Base-by-base conservation (phyloP, 2,888 invertebrate species). In the Apodemia mormo region DNA sequence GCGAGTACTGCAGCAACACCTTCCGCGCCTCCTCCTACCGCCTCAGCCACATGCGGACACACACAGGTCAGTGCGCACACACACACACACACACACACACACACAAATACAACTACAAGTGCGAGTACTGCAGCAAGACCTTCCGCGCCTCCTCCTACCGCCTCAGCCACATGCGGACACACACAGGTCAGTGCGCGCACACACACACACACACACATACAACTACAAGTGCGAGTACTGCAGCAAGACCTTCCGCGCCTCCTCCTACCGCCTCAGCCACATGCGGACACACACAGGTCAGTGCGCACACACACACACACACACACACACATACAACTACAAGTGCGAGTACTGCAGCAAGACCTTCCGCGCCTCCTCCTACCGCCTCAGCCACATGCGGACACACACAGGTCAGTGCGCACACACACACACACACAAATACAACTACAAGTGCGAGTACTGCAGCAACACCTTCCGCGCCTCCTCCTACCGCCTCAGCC, bases 201-300 rank as follows among this genome's bases (percentile, higher is more conserved):
- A n/a, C n/a, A n/a, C n/a, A n/a, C n/a, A n/a, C n/a, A n/a, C n/a
- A n/a, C n/a, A n/a, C n/a, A n/a, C n/a, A n/a, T n/a, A n/a, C 68
- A 97, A 97, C 89, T 98, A 97, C 87, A 95, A 96, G 78, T 98
- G 98, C 83, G 97, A 97, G 76, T 96, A 94, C 84, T 98, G 98
- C 83, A 94, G 94, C 74, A 98, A 97, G 87, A 95, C 95, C 33
- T 98, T 22, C 22, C 22, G 22, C 22, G 22, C 22, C 0, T 22
- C 22, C 22, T 22, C 22, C 22, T 22, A 22, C 89, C 85, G 97
- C 10, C 96, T 97, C 79, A 96, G 96, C 79, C 98, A 98, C 85
- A 94, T 97, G 78, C 94, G 97, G 74, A 97, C 97, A 70, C 98
- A 98, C 80, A 98, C 98, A 29, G 97, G 96, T 95, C 80, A 78